phyloP scores from a whole-genome alignment of 2,113 vertebrate species.

The Calypte anna region DNA sequence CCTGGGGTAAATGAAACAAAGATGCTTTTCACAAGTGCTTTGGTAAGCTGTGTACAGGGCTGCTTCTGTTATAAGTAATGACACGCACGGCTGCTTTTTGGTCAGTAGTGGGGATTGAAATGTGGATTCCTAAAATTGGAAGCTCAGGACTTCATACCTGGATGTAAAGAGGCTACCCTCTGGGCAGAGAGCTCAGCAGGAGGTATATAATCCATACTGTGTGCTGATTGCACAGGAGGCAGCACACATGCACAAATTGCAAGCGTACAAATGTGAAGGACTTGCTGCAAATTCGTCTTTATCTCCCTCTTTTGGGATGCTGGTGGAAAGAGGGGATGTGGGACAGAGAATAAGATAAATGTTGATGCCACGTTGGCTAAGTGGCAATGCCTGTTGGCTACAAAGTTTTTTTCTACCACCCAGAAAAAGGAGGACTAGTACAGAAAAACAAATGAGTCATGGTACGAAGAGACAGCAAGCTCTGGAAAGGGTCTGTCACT shows the following conservation, averaged over 20 bases:
- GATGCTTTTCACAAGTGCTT: neutral
- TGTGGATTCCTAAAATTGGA: neutral
- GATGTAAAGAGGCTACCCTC: neutral
- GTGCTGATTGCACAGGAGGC: neutral
- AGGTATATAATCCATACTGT: neutral
- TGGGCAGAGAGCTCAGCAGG: neutral
- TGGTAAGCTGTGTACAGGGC: neutral
- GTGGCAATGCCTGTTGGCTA: neutral
- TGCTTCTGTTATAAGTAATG: neutral
- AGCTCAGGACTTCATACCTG: neutral
- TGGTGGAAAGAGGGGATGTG: neutral
- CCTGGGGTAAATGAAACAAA: neutral
- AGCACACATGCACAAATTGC: neutral
- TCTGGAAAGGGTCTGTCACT: slow-evolving; percentile 1
- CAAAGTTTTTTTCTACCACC: neutral
- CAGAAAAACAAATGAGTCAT: neutral
- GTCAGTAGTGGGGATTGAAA: neutral
- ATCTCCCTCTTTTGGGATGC: neutral
- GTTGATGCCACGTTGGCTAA: neutral
- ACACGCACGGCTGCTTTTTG: neutral
- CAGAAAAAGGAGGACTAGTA: neutral
- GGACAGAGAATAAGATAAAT: fast-evolving
- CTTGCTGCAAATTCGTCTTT: neutral
- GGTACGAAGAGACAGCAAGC: neutral
- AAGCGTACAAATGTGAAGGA: neutral